These are phyloP conservation scores for Spisula solida DNA, from an alignment of 2,888 invertebrate genomes.

Conservation along the genomic window DNA sequence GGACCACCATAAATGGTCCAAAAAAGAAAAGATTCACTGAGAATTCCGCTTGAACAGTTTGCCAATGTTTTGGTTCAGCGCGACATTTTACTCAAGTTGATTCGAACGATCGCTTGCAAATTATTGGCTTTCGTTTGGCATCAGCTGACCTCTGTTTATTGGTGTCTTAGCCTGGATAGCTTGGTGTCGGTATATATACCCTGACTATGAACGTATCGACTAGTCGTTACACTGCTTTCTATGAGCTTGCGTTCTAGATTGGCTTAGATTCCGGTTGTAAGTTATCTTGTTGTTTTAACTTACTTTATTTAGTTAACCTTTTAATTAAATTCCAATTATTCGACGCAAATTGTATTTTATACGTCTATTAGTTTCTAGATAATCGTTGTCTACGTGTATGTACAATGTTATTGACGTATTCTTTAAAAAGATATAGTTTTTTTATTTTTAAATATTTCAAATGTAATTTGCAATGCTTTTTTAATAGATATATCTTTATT, in stretches of 20 bases:
- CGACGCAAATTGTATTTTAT: not conserved
- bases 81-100: not conserved
- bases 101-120: not conserved
- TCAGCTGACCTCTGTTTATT: not conserved
- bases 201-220: not conserved
- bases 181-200: not conserved
- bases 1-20: no score
- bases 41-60: no score
- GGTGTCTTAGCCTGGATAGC: not conserved
- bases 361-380: not conserved
- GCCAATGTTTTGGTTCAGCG: not conserved
- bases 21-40: no score
- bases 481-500: no score
- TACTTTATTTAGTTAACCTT: not conserved
- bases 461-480: no score
- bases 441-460: no score
- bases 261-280: not conserved
- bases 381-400: not conserved
- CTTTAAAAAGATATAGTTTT: no score
- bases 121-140: constrained; percentile 8
- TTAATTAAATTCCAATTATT: not conserved
- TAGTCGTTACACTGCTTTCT: not conserved
- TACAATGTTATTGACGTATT: no score
- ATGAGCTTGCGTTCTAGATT: not conserved
- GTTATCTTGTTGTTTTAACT: not conserved